A percentile compares a stretch with the other conserved stretches of the same genome.
Conservation (phyloP, 2,797 vertebrate genomes). For the Muscicapa striata region DNA sequence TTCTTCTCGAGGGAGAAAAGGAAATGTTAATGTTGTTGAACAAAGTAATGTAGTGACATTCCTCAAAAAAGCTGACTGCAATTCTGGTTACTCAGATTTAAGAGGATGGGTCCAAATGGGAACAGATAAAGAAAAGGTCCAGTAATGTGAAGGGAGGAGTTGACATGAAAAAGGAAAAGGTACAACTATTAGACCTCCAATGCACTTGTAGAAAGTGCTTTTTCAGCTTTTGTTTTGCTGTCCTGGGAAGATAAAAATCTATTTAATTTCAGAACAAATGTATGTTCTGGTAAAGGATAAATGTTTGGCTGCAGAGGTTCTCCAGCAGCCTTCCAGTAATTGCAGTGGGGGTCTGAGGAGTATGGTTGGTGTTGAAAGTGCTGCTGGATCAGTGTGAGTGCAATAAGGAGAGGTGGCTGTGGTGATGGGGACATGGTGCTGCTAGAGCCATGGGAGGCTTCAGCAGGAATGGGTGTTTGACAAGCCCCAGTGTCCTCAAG, state of each 20-base stretch:
- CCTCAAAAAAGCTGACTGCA: not conserved
- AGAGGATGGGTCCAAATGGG: not conserved
- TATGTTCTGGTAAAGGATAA: not conserved
- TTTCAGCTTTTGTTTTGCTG: not conserved
- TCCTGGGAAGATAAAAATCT: not conserved
- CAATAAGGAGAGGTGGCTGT: not conserved
- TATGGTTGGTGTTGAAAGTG: not conserved
- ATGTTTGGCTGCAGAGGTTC: not conserved
- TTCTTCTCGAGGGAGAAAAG: not conserved
- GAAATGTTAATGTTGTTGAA: constrained; percentile 1
- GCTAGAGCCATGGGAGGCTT: not conserved
- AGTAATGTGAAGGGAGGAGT: not conserved
- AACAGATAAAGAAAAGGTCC: not conserved
- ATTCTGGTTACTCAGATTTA: not conserved
- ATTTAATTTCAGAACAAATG: not conserved
- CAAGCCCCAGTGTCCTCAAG: not conserved
- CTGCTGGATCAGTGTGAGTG: not conserved
- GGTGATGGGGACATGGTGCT: not conserved
- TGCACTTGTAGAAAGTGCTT: not conserved
- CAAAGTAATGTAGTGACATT: not conserved
- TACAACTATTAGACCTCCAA: not conserved
- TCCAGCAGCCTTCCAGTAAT: not conserved
- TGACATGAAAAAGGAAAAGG: not conserved
- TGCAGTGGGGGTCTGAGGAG: not conserved
- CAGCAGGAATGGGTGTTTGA: not conserved